Conservation (phyloP, 2,888 invertebrate species). For the Eupithecia subfuscata region DNA sequence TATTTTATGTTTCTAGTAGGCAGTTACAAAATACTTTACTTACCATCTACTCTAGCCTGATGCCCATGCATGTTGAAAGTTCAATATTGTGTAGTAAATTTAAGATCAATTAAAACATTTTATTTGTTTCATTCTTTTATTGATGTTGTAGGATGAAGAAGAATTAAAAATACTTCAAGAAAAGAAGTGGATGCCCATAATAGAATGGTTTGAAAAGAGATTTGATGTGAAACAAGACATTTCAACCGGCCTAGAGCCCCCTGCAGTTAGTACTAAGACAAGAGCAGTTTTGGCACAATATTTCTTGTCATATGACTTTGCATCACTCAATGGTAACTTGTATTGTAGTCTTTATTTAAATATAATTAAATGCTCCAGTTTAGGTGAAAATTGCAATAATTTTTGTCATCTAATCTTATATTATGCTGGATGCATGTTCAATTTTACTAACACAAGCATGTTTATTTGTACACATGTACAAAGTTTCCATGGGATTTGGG, state of each 20-base stretch:
- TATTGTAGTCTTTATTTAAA: not conserved
- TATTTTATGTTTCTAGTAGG: not conserved
- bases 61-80: not conserved
- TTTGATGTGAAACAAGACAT: slow-evolving; percentile 89
- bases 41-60: not conserved
- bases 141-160: slow-evolving; percentile 86
- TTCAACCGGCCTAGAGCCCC: slow-evolving; percentile 88
- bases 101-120: not conserved
- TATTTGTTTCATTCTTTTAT: not conserved
- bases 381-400: no score
- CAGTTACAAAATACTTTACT: not conserved
- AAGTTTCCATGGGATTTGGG: no score
- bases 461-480: no score
- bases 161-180: slow-evolving; percentile 90
- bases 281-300: slow-evolving; percentile 89
- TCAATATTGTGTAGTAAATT: not conserved
- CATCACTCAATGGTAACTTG: slow-evolving; percentile 90
- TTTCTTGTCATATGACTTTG: slow-evolving; percentile 91
- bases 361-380: no score
- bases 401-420: no score
- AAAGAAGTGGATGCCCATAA: slow-evolving; percentile 94
- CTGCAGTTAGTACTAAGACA: slow-evolving; percentile 86
- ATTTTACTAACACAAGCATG: no score
- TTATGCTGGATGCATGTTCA: no score
- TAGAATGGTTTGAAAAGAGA: slow-evolving; percentile 94